Percentiles rank a stretch among this genome's conserved stretches.
phyloP scores from a whole-genome alignment of 1,140 invertebrate species.

The Nasonia giraulti region DNA sequence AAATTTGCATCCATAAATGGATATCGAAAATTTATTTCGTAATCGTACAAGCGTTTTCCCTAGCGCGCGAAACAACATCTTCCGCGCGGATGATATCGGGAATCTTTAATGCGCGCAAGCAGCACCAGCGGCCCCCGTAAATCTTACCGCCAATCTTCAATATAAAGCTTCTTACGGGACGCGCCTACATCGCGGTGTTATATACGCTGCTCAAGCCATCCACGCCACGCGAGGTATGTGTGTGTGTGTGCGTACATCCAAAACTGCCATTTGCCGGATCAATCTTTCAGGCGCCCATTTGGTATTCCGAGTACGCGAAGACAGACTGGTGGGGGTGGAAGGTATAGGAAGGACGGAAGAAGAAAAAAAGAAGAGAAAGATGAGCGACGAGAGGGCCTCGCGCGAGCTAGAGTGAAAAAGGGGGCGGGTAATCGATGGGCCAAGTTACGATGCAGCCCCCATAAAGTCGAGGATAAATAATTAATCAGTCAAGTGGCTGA shows the following conservation, averaged over 20 bases:
- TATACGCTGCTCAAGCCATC: neutral
- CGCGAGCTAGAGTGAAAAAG: neutral
- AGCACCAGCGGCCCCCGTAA: neutral
- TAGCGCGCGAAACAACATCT: neutral
- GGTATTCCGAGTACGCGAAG: neutral
- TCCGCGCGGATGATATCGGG: neutral
- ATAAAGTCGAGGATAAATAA: slow-evolving; percentile 57
- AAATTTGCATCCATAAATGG: neutral
- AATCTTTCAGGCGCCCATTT: slow-evolving; percentile 7
- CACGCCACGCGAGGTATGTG: neutral
- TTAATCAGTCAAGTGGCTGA: slow-evolving; percentile 53
- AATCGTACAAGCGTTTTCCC: neutral
- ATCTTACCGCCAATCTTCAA: slow-evolving; percentile 3
- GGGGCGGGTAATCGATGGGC: neutral
- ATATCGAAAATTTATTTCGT: slow-evolving; percentile 9
- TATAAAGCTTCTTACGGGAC: neutral
- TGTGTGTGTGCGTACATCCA: neutral
- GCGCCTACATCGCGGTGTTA: neutral
- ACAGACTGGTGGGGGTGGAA: neutral
- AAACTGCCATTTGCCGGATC: slow-evolving; percentile 19
- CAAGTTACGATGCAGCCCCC: slow-evolving; percentile 18
- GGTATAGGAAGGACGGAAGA: neutral
- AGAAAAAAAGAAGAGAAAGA: slow-evolving; percentile 31
- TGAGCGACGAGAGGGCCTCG: neutral
- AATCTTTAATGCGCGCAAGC: slow-evolving; percentile 5